Percentiles rank a stretch among this genome's conserved stretches.
Conservation (phyloP, 2,113 vertebrate species). For the Apteryx owenii region DNA sequence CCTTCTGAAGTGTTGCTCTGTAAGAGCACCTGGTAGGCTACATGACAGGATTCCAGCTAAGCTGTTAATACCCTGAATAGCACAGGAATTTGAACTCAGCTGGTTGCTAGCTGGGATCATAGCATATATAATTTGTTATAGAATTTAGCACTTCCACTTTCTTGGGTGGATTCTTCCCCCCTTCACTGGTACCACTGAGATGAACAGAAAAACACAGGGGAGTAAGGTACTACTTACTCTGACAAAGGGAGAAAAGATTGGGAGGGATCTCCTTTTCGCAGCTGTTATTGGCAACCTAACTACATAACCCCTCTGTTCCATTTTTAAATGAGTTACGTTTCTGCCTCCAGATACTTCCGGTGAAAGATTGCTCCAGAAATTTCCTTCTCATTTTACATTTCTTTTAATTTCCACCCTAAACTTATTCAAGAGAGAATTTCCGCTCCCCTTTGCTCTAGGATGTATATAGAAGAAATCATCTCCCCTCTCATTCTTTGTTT, state of each 20-base stretch:
- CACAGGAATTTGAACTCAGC: conserved; percentile 11
- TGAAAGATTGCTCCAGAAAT: neutral
- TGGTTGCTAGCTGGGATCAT: neutral
- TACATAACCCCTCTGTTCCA: neutral
- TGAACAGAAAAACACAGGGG: neutral
- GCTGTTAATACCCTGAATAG: conserved; percentile 38
- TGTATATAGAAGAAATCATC: neutral
- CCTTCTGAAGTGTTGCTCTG: conserved; percentile 9
- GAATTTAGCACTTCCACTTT: conserved; percentile 30
- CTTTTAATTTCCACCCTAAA: neutral
- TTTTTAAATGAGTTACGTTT: neutral
- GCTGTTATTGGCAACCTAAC: neutral
- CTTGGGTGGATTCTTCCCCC: neutral
- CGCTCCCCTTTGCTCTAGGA: neutral
- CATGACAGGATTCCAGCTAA: conserved; percentile 47
- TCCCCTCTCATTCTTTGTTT: neutral
- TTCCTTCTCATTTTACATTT: neutral
- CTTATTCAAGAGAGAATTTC: neutral
- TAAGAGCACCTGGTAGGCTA: conserved; percentile 17
- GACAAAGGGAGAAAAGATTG: neutral
- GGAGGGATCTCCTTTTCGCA: neutral
- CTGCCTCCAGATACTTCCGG: neutral
- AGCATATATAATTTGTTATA: neutral
- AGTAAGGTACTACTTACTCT: neutral
- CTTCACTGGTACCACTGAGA: neutral